Evolutionary conservation across 2,113 vertebrate species (phyloP).

Genomic region (Oncorhynchus masou): DNA sequence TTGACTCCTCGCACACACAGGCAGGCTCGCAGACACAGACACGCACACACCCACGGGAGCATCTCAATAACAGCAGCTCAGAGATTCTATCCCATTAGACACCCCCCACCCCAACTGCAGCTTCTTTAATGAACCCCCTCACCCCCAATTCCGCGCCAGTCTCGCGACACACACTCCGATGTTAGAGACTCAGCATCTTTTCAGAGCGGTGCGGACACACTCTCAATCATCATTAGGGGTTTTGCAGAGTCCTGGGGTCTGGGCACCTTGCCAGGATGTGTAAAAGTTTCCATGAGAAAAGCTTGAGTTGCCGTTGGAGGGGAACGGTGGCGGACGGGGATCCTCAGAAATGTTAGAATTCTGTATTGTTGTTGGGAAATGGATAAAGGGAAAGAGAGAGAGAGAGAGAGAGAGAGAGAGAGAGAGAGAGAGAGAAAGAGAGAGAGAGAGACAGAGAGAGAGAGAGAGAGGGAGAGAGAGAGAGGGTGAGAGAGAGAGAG

Average conservation of each 20-base stretch:
- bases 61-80: constrained; percentile 26
- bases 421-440: too few species aligned
- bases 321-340: constrained; percentile 32
- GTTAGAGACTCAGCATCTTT: constrained; percentile 81
- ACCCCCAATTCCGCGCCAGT: constrained; percentile 56
- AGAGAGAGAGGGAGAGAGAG: constrained; percentile 9
- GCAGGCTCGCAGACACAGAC: not conserved
- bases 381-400: not conserved
- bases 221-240: constrained; percentile 86
- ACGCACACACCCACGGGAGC: not conserved
- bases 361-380: constrained; percentile 35
- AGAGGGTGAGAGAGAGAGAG: too few species aligned
- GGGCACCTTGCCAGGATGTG: constrained; percentile 82
- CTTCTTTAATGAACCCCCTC: constrained; percentile 50
- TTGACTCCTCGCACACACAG: constrained; percentile 16
- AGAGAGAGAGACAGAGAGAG: too few species aligned
- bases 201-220: constrained; percentile 73
- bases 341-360: constrained; percentile 64
- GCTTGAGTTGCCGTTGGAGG: constrained; percentile 71
- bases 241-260: constrained; percentile 76
- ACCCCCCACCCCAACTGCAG: constrained; percentile 34
- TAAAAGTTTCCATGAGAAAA: constrained; percentile 94
- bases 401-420: too few species aligned
- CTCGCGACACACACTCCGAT: constrained; percentile 63
- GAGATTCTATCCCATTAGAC: constrained; percentile 63